Conservation (phyloP, 2,888 invertebrate genomes). For the Cryptus viduatorius region DNA sequence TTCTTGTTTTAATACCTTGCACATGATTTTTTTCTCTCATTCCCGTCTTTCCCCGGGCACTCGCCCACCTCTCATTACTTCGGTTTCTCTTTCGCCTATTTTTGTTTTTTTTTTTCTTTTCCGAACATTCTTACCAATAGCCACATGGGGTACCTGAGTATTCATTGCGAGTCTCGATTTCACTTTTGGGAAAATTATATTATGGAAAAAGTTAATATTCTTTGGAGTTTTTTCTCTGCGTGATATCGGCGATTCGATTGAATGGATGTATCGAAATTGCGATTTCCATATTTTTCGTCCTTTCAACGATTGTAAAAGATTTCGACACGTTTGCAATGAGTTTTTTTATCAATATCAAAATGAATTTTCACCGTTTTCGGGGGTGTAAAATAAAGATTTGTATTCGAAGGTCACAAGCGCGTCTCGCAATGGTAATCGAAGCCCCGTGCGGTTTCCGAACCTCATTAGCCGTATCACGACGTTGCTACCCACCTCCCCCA, state of each 20-base stretch:
- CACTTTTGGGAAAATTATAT: background rate
- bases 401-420: background rate
- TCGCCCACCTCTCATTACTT: constrained; percentile 54
- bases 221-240: background rate
- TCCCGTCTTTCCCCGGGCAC: constrained; percentile 62
- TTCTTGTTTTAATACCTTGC: constrained; percentile 60
- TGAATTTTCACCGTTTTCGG: background rate
- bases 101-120: constrained; percentile 42
- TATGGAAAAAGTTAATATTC: background rate
- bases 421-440: background rate
- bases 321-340: no score
- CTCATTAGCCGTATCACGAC: constrained; percentile 10
- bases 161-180: background rate
- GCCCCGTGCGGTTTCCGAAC: background rate
- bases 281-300: no score
- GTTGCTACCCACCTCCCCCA: constrained; percentile 68
- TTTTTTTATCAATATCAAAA: no score
- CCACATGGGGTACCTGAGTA: background rate
- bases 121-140: constrained; percentile 7
- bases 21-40: constrained; percentile 60
- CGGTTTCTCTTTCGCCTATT: constrained; percentile 33
- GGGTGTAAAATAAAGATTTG: background rate
- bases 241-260: background rate
- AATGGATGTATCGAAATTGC: background rate
- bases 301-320: no score